phyloP scores from a whole-genome alignment of 2,888 invertebrate genomes.

The Agrochola circellaris region DNA sequence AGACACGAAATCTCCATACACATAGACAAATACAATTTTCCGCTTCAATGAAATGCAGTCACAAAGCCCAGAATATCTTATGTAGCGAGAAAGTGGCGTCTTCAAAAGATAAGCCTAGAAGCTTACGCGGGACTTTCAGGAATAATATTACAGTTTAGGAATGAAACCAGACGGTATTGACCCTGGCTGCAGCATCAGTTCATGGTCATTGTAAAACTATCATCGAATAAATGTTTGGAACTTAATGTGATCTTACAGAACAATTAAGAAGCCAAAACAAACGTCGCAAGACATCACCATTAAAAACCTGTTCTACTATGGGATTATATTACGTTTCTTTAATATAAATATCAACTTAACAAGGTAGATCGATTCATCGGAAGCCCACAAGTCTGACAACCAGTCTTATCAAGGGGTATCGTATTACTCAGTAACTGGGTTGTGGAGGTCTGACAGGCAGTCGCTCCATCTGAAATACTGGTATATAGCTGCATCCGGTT shows the following conservation, averaged over 20 bases:
- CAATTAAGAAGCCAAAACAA: not conserved
- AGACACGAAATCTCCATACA: conserved; percentile 17
- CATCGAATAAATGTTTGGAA: not conserved
- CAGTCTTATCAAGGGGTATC: too few relatives aligned
- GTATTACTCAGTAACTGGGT: too few relatives aligned
- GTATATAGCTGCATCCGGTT: too few relatives aligned
- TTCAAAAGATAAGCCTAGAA: conserved; percentile 36
- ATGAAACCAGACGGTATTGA: not conserved
- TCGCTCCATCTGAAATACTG: too few relatives aligned
- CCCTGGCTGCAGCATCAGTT: not conserved
- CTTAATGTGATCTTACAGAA: not conserved
- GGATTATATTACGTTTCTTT: not conserved
- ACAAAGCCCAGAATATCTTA: conserved; percentile 28
- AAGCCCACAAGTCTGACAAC: too few relatives aligned
- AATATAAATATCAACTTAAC: not conserved
- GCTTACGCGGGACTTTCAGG: conserved; percentile 25
- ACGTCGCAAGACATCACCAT: too few relatives aligned
- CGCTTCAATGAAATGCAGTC: conserved; percentile 29
- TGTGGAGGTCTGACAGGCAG: too few relatives aligned
- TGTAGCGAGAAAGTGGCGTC: conserved; percentile 25
- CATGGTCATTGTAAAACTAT: not conserved
- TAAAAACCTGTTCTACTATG: not conserved
- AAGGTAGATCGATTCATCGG: not conserved
- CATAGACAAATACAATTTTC: conserved; percentile 39
- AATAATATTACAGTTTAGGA: conserved; percentile 33